Conservation (phyloP, 2,888 invertebrate genomes). For the Ophion costatus region DNA sequence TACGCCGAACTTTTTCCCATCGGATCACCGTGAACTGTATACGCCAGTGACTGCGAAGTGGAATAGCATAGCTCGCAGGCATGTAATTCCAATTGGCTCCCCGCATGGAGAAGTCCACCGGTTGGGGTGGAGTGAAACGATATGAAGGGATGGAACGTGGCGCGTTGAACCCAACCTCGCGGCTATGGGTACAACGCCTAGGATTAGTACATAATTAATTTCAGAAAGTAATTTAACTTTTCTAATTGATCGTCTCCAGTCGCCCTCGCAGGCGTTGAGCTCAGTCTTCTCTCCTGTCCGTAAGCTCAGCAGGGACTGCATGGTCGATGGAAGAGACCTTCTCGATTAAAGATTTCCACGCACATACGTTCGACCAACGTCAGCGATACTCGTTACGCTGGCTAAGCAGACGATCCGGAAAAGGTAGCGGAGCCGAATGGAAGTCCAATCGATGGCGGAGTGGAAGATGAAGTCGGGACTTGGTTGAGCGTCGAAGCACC, state of each 20-base stretch:
- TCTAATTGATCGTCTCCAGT: constrained; percentile 76
- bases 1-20: too few species aligned
- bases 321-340: constrained; percentile 39
- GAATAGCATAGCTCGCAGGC: not conserved
- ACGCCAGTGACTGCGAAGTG: too few species aligned
- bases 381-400: not conserved
- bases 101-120: not conserved
- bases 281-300: constrained; percentile 11
- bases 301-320: constrained; percentile 28
- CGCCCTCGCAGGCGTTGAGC: constrained; percentile 19
- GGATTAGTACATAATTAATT: constrained; percentile 79
- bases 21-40: too few species aligned
- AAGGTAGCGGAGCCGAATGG: not conserved
- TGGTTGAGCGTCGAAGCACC: too few species aligned
- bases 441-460: too few species aligned
- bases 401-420: too few species aligned
- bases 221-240: constrained; percentile 79
- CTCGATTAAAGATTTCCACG: constrained; percentile 22
- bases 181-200: constrained; percentile 35
- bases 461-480: too few species aligned
- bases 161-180: not conserved
- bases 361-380: not conserved
- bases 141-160: not conserved
- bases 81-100: constrained; percentile 24
- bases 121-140: not conserved